phyloP scores from a whole-genome alignment of 2,797 vertebrate species.

The Emys orbicularis region DNA sequence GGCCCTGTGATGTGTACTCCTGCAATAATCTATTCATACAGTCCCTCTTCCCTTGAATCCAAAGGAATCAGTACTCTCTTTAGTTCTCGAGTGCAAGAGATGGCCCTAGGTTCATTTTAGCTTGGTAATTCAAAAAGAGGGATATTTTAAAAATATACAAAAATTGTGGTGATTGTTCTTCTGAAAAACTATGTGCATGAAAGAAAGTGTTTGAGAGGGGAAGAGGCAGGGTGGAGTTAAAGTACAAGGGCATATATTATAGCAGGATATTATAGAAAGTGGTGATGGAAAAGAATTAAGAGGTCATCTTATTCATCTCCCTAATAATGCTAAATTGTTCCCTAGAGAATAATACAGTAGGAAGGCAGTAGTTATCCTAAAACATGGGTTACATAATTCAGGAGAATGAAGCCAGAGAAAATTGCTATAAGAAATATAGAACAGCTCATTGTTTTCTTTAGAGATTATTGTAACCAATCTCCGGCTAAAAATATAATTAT shows the following conservation, averaged over 20 bases:
- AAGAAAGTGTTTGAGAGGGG: constrained; percentile 17
- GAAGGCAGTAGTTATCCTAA: constrained; percentile 39
- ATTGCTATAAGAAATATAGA: constrained; percentile 44
- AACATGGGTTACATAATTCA: constrained; percentile 48
- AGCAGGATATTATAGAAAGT: constrained; percentile 56
- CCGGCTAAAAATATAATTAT: not conserved
- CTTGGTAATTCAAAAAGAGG: constrained; percentile 49
- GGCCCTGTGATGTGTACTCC: not conserved
- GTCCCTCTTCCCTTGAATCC: constrained; percentile 30
- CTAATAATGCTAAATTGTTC: constrained; percentile 50
- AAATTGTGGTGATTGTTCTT: constrained; percentile 21
- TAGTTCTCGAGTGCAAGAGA: constrained; percentile 52
- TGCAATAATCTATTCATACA: constrained; percentile 39
- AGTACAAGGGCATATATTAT: constrained; percentile 52
- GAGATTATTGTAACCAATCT: constrained; percentile 32
- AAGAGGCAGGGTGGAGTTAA: constrained; percentile 53
- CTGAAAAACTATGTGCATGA: constrained; percentile 17
- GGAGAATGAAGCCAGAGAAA: constrained; percentile 53
- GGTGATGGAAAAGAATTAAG: constrained; percentile 62
- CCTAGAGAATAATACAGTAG: constrained; percentile 57
- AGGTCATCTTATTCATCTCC: constrained; percentile 58
- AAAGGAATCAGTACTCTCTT: constrained; percentile 37
- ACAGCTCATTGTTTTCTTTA: constrained; percentile 35
- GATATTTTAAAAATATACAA: constrained; percentile 3
- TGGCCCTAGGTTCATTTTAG: not conserved